These are phyloP conservation scores for Callorhinus ursinus DNA, from an alignment of 2,113 vertebrate genomes.

Conservation along the genomic window DNA sequence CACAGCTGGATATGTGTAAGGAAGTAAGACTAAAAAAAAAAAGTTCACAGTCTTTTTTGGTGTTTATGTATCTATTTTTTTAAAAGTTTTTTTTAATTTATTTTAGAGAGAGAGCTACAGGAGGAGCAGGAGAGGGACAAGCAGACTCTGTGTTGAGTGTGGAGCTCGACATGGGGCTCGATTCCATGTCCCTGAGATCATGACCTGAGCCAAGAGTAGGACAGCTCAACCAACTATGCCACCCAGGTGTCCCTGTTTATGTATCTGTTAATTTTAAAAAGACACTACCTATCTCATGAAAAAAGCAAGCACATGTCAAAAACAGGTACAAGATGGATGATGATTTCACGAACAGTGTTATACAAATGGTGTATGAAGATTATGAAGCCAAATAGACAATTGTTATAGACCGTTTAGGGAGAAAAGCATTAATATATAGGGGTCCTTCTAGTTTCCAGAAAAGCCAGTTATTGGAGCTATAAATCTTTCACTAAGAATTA, in stretches of 20 bases:
- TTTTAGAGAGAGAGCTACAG: not conserved
- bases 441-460: slow-evolving; percentile 2
- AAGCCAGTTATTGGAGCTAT: slow-evolving; percentile 53
- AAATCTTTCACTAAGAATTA: slow-evolving; percentile 57
- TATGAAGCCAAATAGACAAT: slow-evolving; percentile 36
- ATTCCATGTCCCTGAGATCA: not conserved
- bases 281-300: not conserved
- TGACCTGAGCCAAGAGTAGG: not conserved
- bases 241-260: not conserved
- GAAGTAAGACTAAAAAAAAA: not conserved
- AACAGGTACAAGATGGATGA: not conserved
- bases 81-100: not conserved
- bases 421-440: slow-evolving; percentile 7
- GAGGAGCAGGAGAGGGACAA: not conserved
- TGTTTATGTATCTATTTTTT: not conserved
- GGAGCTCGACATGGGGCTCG: not conserved
- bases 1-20: not conserved
- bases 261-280: not conserved
- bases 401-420: not conserved
- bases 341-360: slow-evolving; percentile 24
- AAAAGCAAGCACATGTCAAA: slow-evolving; percentile 14
- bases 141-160: not conserved
- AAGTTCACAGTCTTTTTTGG: not conserved
- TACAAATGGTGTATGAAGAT: not conserved
- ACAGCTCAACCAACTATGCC: not conserved